These are phyloP conservation scores for Ariolimax columbianus DNA, from an alignment of 2,888 invertebrate genomes.

Conservation along the genomic window DNA sequence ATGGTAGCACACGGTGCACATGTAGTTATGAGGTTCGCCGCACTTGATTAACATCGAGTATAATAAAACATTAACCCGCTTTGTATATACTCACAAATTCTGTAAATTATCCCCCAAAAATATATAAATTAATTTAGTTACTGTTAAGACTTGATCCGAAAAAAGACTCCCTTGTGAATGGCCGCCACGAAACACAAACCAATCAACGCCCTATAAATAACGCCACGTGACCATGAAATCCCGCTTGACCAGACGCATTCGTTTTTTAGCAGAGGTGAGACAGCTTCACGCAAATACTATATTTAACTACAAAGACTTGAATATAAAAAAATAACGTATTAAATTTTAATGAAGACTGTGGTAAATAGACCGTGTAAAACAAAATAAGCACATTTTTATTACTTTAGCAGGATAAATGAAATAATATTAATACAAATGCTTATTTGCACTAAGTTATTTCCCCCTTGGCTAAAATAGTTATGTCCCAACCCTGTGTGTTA, in stretches of 20 bases:
- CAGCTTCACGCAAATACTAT: neutral
- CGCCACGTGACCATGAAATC: constrained; percentile 58
- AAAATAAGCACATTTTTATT: neutral
- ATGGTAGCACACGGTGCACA: neutral
- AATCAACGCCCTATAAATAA: constrained; percentile 58
- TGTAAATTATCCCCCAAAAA: constrained; percentile 2
- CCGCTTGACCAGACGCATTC: constrained; percentile 29
- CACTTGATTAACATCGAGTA: neutral
- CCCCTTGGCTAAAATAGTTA: neutral
- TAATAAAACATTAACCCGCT: neutral
- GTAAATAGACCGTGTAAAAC: neutral
- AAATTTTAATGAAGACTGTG: neutral
- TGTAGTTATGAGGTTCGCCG: neutral
- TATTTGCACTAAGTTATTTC: neutral
- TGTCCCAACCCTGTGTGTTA: neutral
- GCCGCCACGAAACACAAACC: constrained; percentile 57
- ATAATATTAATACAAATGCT: neutral
- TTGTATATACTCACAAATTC: neutral
- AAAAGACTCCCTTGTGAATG: constrained; percentile 41
- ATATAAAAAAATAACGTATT: neutral
- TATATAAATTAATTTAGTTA: constrained; percentile 16
- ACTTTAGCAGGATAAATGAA: neutral
- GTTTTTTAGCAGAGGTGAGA: constrained; percentile 48
- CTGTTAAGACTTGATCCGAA: neutral
- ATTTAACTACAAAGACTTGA: constrained; percentile 19